These are phyloP conservation scores for Halotydeus destructor DNA, from an alignment of 1,140 invertebrate genomes.

Conservation along the genomic window DNA sequence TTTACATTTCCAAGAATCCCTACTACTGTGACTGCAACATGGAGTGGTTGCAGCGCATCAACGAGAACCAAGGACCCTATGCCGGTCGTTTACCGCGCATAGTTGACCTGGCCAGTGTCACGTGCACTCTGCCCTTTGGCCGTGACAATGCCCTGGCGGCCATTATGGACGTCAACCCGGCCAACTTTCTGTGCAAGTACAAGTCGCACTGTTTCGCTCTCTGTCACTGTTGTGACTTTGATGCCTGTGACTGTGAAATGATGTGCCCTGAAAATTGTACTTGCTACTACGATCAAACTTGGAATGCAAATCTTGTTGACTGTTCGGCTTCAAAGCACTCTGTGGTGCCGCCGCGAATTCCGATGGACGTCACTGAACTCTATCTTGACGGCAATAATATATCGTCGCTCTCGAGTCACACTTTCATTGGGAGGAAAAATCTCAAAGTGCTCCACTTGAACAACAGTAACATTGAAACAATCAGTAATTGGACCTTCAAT, in stretches of 20 bases:
- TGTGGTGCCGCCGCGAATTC: constrained; percentile 53
- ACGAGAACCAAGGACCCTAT: constrained; percentile 25
- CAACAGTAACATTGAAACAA: constrained; percentile 56
- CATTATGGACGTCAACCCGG: constrained; percentile 58
- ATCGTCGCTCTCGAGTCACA: constrained; percentile 59
- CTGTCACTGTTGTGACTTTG: constrained; percentile 83
- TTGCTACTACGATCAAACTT: constrained; percentile 79
- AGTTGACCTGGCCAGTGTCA: constrained; percentile 72
- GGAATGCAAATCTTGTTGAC: constrained; percentile 79
- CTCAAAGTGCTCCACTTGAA: constrained; percentile 65
- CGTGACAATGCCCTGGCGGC: constrained; percentile 35
- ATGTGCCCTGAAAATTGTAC: constrained; percentile 78
- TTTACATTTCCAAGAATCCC: constrained; percentile 66
- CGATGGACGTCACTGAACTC: constrained; percentile 81
- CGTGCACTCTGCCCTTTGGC: constrained; percentile 67
- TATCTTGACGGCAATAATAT: constrained; percentile 79
- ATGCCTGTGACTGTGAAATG: constrained; percentile 87
- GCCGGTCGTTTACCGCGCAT: constrained; percentile 52
- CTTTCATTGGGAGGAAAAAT: constrained; percentile 72
- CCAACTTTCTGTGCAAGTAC: constrained; percentile 75
- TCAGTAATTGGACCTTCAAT: constrained; percentile 74
- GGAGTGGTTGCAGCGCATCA: constrained; percentile 67
- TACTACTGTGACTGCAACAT: constrained; percentile 71
- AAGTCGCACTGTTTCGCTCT: constrained; percentile 76
- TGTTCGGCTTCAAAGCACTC: constrained; percentile 27